phyloP scores from a whole-genome alignment of 1,140 invertebrate genomes.

The Dolichoris vasculosae region DNA sequence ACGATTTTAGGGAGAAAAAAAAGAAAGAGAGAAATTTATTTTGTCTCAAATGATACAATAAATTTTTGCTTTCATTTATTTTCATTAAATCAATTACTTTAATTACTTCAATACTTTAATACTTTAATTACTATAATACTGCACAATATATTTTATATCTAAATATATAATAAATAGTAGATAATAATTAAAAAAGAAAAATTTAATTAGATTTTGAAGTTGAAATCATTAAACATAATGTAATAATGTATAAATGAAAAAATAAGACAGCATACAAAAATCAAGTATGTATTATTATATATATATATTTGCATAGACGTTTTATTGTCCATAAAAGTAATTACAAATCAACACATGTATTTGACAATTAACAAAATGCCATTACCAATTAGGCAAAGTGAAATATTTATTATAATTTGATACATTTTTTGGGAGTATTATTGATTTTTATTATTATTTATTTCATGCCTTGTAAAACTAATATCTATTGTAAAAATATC shows the following conservation, averaged over 20 bases:
- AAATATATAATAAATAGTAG: background rate
- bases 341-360: background rate
- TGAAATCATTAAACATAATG: background rate
- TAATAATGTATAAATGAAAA: background rate
- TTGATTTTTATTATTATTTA: slow-evolving; percentile 32
- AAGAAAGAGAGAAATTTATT: background rate
- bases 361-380: background rate
- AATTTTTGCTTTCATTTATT: background rate
- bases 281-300: background rate
- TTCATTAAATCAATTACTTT: background rate
- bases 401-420: background rate
- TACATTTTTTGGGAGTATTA: background rate
- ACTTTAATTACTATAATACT: background rate
- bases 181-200: background rate
- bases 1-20: background rate
- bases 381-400: background rate
- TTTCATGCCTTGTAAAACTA: background rate
- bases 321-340: background rate
- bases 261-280: background rate
- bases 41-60: background rate
- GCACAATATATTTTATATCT: background rate
- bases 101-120: too few species aligned
- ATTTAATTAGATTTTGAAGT: background rate
- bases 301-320: background rate
- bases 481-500: background rate